These are phyloP conservation scores for Echiichthys vipera DNA, from an alignment of 2,797 vertebrate species.

Conservation along the genomic window DNA sequence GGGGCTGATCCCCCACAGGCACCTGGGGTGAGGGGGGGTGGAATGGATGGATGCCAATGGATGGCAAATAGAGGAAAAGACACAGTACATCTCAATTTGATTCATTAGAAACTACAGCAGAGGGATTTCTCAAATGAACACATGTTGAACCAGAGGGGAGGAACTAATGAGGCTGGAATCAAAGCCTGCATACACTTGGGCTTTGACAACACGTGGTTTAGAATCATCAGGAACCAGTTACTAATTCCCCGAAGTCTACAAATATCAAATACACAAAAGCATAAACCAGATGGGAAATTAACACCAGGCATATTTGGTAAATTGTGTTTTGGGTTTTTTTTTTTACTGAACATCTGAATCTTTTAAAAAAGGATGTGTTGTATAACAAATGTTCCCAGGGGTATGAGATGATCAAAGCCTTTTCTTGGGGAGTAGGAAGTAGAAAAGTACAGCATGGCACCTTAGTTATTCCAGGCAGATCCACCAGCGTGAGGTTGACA, in stretches of 20 bases:
- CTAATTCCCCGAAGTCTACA: background rate
- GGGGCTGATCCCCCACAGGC: constrained; percentile 97
- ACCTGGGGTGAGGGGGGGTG: too few species aligned
- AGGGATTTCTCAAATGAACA: constrained; percentile 34
- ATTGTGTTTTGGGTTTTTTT: background rate
- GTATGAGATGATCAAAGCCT: constrained; percentile 49
- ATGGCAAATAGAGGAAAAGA: constrained; percentile 34
- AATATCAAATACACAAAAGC: constrained; percentile 25
- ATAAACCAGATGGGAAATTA: background rate
- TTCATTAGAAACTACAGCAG: constrained; percentile 17
- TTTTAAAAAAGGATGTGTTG: background rate
- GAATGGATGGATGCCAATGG: constrained; percentile 39
- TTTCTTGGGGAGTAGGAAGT: background rate
- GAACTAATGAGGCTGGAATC: constrained; percentile 56
- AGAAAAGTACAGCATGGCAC: constrained; percentile 76
- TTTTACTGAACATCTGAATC: constrained; percentile 8
- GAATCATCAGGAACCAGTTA: background rate
- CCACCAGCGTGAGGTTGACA: constrained; percentile 97
- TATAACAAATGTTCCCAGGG: constrained; percentile 2
- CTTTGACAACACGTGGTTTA: constrained; percentile 11
- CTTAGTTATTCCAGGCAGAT: constrained; percentile 99
- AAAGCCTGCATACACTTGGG: constrained; percentile 33
- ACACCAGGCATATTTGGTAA: constrained; percentile 5
- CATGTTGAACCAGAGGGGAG: constrained; percentile 28
- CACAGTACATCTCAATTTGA: constrained; percentile 18